Evolutionary conservation across 2,113 vertebrate genomes (phyloP).

Genomic region (Hyperopisus bebe): DNA sequence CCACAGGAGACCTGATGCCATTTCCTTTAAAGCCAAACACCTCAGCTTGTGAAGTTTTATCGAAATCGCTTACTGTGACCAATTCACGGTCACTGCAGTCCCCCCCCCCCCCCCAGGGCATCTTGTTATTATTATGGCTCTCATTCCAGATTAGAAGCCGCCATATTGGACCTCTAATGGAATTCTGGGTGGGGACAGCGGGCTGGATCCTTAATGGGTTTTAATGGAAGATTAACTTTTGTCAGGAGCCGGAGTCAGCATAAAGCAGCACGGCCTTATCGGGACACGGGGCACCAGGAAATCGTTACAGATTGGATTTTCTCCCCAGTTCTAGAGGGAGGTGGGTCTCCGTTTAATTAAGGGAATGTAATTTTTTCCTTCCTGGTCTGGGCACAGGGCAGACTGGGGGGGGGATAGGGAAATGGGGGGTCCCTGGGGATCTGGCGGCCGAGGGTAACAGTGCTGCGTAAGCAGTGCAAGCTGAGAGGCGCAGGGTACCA

Average conservation of each 20-base stretch:
- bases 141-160: conserved; percentile 23
- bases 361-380: conserved; percentile 51
- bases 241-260: conserved; percentile 62
- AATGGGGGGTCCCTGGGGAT: neutral
- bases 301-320: conserved; percentile 64
- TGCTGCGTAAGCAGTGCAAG: neutral
- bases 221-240: conserved; percentile 59
- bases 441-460: conserved; percentile 4
- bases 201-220: conserved; percentile 46
- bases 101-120: neutral
- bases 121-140: conserved; percentile 20
- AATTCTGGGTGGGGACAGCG: conserved; percentile 7
- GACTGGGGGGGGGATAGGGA: neutral
- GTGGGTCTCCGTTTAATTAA: conserved; percentile 61
- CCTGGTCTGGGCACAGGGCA: conserved; percentile 22
- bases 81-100: neutral
- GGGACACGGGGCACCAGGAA: conserved; percentile 41
- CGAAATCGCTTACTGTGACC: neutral
- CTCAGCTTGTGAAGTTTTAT: neutral
- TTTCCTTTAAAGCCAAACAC: neutral
- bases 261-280: conserved; percentile 52
- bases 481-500: neutral
- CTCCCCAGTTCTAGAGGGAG: conserved; percentile 38
- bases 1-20: neutral
- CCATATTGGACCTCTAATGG: conserved; percentile 27